These are phyloP conservation scores for Drosophila mulleri DNA, from an alignment of 2,888 invertebrate genomes.

Conservation along the genomic window DNA sequence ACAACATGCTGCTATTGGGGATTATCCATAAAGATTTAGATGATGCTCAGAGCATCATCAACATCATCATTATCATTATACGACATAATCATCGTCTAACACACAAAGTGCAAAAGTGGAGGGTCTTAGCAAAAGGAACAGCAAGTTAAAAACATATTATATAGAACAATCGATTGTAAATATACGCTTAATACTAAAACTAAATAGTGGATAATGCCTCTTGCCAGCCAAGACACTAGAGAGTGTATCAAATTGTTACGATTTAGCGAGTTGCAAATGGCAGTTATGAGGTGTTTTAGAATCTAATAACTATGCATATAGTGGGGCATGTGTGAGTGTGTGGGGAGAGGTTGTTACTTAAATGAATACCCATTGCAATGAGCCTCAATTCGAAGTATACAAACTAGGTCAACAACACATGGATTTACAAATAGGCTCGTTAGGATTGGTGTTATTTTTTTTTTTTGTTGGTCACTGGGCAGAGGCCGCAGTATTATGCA, in stretches of 20 bases:
- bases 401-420: slow-evolving; percentile 33
- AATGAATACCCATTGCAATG: slow-evolving; percentile 40
- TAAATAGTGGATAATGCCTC: slow-evolving; percentile 68
- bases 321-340: neutral
- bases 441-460: slow-evolving; percentile 19
- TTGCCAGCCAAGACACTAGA: slow-evolving; percentile 50
- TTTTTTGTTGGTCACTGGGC: slow-evolving; percentile 51
- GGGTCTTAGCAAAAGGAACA: slow-evolving; percentile 71
- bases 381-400: slow-evolving; percentile 34
- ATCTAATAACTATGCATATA: slow-evolving; percentile 48
- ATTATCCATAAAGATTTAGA: slow-evolving; percentile 55
- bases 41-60: slow-evolving; percentile 72
- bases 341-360: slow-evolving; percentile 23
- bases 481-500: slow-evolving; percentile 26
- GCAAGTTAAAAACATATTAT: slow-evolving; percentile 59
- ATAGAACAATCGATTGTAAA: slow-evolving; percentile 71
- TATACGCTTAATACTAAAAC: slow-evolving; percentile 70
- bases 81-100: slow-evolving; percentile 43
- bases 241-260: slow-evolving; percentile 37
- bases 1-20: slow-evolving; percentile 46
- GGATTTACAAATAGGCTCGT: slow-evolving; percentile 20
- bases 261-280: slow-evolving; percentile 63
- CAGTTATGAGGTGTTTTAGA: slow-evolving; percentile 60
- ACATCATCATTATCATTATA: slow-evolving; percentile 28
- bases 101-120: slow-evolving; percentile 63